A percentile compares a stretch with the other conserved stretches of the same genome.
Conservation (phyloP, 2,888 invertebrate genomes). For the Drosophila aldrichi region DNA sequence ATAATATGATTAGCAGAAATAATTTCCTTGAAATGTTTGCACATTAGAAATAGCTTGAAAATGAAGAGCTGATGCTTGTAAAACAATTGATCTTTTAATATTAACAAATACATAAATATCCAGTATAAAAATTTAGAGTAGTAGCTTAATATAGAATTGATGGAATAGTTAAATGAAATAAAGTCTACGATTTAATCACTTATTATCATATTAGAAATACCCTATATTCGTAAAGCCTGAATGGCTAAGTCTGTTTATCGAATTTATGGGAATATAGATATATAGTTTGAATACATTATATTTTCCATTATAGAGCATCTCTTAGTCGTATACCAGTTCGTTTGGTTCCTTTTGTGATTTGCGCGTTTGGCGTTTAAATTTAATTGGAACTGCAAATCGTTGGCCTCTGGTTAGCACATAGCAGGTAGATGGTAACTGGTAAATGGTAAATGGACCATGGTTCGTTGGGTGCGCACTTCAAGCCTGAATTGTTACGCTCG, state of each 20-base stretch:
- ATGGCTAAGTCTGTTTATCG: neutral
- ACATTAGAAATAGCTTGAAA: too few relatives aligned
- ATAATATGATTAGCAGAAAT: too few relatives aligned
- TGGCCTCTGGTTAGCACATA: conserved; percentile 39
- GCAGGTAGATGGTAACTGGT: conserved; percentile 41
- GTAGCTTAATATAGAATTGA: too few relatives aligned
- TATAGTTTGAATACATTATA: neutral
- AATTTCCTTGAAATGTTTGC: too few relatives aligned
- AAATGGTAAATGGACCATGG: conserved; percentile 77
- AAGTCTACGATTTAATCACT: neutral
- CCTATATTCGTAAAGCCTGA: too few relatives aligned
- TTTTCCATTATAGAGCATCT: conserved; percentile 5
- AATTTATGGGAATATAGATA: neutral
- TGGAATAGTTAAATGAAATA: too few relatives aligned
- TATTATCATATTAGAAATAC: neutral
- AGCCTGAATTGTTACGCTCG: conserved; percentile 69
- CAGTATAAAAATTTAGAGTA: too few relatives aligned
- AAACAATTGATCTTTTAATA: too few relatives aligned
- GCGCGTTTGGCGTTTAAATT: conserved; percentile 44
- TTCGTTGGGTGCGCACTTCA: conserved; percentile 73
- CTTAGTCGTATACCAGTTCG: neutral
- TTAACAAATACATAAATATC: too few relatives aligned
- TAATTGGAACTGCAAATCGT: conserved; percentile 66
- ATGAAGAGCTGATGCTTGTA: too few relatives aligned
- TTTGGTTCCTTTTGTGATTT: conserved; percentile 24